A percentile compares a stretch with the other conserved stretches of the same genome.
Conservation (phyloP, 2,113 vertebrate genomes). For the Ovis aries region ARS-UI_Ramb_v3.0 NC_056071.1:58257001-58257500, state of each 20-base stretch:
- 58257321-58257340: not conserved
- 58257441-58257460: not conserved
- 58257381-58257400: not conserved
- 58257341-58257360: not conserved
- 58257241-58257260: not conserved
- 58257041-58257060: not conserved
- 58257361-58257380: not conserved
- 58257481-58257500: not conserved
- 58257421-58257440: not conserved
- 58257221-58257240: not conserved
- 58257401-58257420: not conserved
- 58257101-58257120: not conserved
- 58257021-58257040: not conserved
- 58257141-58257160: not conserved
- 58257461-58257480: not conserved
- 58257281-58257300: not conserved
- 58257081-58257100: not conserved
- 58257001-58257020: not conserved
- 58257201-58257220: not conserved
- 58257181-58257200: not conserved
- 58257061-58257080: not conserved
- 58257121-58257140: not conserved
- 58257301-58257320: not conserved
- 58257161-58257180: not conserved
- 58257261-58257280: not conserved